These are phyloP conservation scores for Gobionotothen gibberifrons DNA, from an alignment of 2,797 vertebrate species.

Conservation along the genomic window DNA sequence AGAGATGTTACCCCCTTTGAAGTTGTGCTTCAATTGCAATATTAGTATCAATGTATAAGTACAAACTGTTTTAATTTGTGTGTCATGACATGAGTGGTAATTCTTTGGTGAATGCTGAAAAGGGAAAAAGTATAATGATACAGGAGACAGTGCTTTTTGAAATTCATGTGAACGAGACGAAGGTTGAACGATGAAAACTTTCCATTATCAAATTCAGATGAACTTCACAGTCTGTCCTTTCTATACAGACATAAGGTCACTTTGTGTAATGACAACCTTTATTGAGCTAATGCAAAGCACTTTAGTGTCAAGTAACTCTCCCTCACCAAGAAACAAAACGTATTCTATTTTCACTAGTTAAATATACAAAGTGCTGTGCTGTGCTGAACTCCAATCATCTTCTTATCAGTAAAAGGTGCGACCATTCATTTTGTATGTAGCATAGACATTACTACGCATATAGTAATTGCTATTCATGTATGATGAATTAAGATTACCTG, in stretches of 20 bases:
- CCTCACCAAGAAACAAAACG: background rate
- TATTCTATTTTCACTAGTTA: constrained; percentile 12
- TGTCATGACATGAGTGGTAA: constrained; percentile 1
- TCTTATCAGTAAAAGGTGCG: background rate
- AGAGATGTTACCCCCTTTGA: background rate
- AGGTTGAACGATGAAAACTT: constrained; percentile 15
- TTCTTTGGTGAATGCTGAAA: constrained; percentile 19
- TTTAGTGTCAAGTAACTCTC: constrained; percentile 5
- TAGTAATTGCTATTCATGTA: background rate
- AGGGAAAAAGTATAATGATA: background rate
- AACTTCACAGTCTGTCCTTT: constrained; percentile 21
- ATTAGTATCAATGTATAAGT: background rate
- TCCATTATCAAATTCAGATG: constrained; percentile 4
- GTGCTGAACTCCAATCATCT: background rate
- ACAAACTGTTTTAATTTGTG: constrained; percentile 7
- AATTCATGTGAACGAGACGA: constrained; percentile 4
- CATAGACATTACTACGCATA: background rate
- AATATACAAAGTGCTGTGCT: background rate
- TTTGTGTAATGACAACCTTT: constrained; percentile 14
- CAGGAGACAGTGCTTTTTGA: constrained; percentile 1
- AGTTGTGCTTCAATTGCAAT: background rate
- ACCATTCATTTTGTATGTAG: constrained; percentile 6
- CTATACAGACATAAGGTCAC: background rate
- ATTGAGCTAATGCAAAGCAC: constrained; percentile 13
- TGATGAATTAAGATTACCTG: constrained; percentile 81